Percentiles rank a stretch among this genome's conserved stretches.
phyloP scores from a whole-genome alignment of 2,797 vertebrate genomes.

The Rhodeus uyekii region DNA sequence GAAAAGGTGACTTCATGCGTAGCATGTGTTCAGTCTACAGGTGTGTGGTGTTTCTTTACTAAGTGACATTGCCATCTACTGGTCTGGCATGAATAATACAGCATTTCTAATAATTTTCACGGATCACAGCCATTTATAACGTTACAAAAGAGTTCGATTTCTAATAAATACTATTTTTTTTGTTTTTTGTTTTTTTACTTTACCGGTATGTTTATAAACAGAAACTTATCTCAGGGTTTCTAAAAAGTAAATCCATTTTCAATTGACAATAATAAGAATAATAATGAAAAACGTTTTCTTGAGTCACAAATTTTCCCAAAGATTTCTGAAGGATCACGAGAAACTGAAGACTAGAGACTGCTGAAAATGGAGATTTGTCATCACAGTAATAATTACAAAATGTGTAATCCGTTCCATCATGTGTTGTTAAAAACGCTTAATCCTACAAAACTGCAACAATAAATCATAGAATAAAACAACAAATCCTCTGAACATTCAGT shows the following conservation, averaged over 20 bases:
- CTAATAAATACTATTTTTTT: background rate
- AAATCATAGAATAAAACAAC: too few relatives aligned
- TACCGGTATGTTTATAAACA: too few relatives aligned
- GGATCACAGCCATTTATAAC: too few relatives aligned
- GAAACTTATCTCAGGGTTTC: too few relatives aligned
- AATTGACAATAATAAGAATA: background rate
- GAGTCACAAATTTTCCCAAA: background rate
- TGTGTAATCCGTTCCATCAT: background rate
- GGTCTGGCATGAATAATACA: too few relatives aligned
- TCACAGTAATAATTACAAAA: background rate
- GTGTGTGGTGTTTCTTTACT: too few relatives aligned
- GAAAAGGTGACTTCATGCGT: too few relatives aligned
- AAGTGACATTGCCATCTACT: too few relatives aligned
- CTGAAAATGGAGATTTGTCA: background rate
- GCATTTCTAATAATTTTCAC: too few relatives aligned
- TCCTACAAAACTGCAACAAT: background rate
- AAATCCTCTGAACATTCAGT: background rate
- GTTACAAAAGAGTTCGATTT: background rate
- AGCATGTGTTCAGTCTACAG: too few relatives aligned
- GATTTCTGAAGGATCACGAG: background rate
- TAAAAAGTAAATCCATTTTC: background rate
- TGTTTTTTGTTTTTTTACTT: too few relatives aligned
- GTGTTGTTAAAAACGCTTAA: background rate
- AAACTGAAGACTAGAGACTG: background rate
- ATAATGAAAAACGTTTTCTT: background rate